Conservation (phyloP, 2,888 invertebrate species). For the Noctua pronuba region DNA sequence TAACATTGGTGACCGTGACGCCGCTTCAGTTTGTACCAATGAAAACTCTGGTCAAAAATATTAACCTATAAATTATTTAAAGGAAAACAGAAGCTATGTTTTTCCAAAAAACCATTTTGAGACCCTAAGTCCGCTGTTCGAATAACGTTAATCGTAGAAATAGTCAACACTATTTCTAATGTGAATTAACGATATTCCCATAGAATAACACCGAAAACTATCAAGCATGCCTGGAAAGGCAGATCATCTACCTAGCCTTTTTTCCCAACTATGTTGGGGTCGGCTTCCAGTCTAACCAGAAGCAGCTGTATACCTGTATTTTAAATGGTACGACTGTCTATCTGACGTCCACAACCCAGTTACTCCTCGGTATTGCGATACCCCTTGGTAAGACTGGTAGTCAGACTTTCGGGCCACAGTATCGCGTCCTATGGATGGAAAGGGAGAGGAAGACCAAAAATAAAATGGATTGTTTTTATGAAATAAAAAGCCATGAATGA, state of each 20-base stretch:
- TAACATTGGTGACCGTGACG: background rate
- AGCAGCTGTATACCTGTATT: background rate
- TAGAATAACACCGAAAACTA: background rate
- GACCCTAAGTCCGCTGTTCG: background rate
- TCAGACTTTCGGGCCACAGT: background rate
- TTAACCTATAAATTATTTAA: background rate
- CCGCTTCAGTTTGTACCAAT: background rate
- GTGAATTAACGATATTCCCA: background rate
- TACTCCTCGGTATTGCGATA: background rate
- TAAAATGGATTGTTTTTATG: background rate
- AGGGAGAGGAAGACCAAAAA: background rate
- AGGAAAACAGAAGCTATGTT: background rate
- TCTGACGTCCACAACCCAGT: background rate
- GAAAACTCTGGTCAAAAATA: background rate
- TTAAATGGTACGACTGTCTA: background rate
- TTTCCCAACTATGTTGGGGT: background rate
- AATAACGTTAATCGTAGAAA: conserved; percentile 4
- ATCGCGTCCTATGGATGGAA: background rate
- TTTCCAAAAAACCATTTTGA: background rate
- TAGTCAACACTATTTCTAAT: background rate
- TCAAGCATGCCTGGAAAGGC: background rate
- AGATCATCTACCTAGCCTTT: background rate
- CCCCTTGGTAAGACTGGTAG: too few relatives aligned
- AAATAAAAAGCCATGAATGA: background rate
- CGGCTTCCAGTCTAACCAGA: background rate